Conservation (phyloP, 2,113 vertebrate genomes). For the Lichenostomus cassidix region DNA sequence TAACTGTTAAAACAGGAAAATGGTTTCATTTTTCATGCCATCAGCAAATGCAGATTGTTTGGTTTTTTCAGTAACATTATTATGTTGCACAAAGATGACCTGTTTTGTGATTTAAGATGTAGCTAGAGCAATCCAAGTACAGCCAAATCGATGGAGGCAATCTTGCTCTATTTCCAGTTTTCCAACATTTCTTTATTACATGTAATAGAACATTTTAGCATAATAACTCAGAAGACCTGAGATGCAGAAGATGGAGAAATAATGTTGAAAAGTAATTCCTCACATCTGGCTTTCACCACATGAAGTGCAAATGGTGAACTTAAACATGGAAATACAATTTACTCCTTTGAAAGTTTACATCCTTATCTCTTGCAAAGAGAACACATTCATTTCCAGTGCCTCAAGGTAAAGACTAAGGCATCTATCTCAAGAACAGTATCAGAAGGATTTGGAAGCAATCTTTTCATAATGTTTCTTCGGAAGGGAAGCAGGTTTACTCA, state of each 20-base stretch:
- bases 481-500: conserved; percentile 64
- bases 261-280: conserved; percentile 68
- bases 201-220: conserved; percentile 48
- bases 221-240: conserved; percentile 38
- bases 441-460: conserved; percentile 72
- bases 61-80: background rate
- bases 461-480: conserved; percentile 70
- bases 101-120: conserved; percentile 4
- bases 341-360: conserved; percentile 59
- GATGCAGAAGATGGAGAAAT: conserved; percentile 49
- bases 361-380: conserved; percentile 66
- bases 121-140: background rate
- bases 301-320: conserved; percentile 67
- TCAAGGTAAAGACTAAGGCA: conserved; percentile 68
- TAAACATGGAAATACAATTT: conserved; percentile 74
- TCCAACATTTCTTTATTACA: conserved; percentile 42
- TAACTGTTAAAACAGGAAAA: background rate
- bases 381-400: conserved; percentile 52
- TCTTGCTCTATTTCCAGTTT: conserved; percentile 28
- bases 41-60: conserved; percentile 19
- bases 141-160: conserved; percentile 1
- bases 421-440: conserved; percentile 63
- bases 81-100: background rate
- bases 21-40: background rate
- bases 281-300: conserved; percentile 61